These are phyloP conservation scores for Donacobius atricapilla DNA, from an alignment of 2,113 vertebrate genomes.

Conservation along the genomic window DNA sequence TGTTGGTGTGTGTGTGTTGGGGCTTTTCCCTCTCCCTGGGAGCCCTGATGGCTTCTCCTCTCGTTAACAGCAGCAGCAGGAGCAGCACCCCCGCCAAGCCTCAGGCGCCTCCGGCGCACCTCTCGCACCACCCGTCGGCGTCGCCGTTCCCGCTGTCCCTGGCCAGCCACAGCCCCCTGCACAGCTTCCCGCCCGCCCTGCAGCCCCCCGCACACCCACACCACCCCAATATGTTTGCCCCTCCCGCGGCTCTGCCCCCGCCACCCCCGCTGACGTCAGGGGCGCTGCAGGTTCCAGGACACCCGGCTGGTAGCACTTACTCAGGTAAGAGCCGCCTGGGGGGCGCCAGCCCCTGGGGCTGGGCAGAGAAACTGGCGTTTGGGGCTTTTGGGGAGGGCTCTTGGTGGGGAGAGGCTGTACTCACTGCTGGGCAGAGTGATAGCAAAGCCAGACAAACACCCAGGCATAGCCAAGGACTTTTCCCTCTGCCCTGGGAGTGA, in stretches of 20 bases:
- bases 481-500: not conserved
- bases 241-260: slow-evolving; percentile 93
- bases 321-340: slow-evolving; percentile 88
- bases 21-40: not conserved
- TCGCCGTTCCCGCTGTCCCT: slow-evolving; percentile 85
- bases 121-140: slow-evolving; percentile 81
- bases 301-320: slow-evolving; percentile 90
- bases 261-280: slow-evolving; percentile 95
- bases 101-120: slow-evolving; percentile 79
- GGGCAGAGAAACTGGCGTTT: not conserved
- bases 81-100: slow-evolving; percentile 93
- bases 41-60: not conserved
- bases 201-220: slow-evolving; percentile 88
- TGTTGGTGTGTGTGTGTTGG: not conserved
- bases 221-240: slow-evolving; percentile 99
- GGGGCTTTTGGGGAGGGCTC: not conserved
- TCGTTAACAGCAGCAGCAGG: slow-evolving; percentile 86
- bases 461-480: rapidly evolving
- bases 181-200: slow-evolving; percentile 87
- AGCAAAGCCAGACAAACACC: not conserved
- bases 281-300: slow-evolving; percentile 90
- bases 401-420: not conserved
- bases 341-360: too few species aligned
- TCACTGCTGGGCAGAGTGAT: rapidly evolving
- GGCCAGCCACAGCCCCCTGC: slow-evolving; percentile 84